phyloP scores from a whole-genome alignment of 1,140 invertebrate species.

The Metopolophium dirhodum region DNA sequence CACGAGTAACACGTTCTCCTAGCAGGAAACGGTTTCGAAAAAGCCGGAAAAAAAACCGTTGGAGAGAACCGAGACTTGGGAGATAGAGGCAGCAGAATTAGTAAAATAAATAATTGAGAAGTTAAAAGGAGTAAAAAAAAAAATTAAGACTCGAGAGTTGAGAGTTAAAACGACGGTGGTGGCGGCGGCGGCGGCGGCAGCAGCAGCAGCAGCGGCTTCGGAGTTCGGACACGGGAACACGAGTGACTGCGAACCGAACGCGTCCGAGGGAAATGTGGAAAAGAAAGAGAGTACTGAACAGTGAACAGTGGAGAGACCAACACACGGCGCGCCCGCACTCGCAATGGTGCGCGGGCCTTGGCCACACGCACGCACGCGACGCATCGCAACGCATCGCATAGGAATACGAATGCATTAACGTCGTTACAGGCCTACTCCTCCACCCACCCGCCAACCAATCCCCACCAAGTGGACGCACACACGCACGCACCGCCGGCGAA shows the following conservation, averaged over 20 bases:
- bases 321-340: not conserved
- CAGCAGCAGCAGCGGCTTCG: not conserved
- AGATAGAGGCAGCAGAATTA: not conserved
- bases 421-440: not conserved
- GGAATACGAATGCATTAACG: conserved; percentile 6
- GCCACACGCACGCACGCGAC: not conserved
- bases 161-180: not conserved
- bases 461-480: not conserved
- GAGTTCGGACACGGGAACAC: not conserved
- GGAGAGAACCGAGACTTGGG: not conserved
- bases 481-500: not conserved
- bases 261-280: not conserved
- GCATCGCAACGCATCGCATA: not conserved
- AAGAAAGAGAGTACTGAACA: not conserved
- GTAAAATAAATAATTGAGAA: not conserved
- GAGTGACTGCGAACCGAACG: not conserved
- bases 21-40: not conserved
- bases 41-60: not conserved
- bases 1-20: not conserved
- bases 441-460: not conserved
- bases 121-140: not conserved
- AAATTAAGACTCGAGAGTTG: not conserved
- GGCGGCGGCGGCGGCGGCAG: not conserved
- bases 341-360: not conserved
- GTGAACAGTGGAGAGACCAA: not conserved